Base-by-base conservation (phyloP, 2,113 vertebrate species). In the Alectura lathami region DNA sequence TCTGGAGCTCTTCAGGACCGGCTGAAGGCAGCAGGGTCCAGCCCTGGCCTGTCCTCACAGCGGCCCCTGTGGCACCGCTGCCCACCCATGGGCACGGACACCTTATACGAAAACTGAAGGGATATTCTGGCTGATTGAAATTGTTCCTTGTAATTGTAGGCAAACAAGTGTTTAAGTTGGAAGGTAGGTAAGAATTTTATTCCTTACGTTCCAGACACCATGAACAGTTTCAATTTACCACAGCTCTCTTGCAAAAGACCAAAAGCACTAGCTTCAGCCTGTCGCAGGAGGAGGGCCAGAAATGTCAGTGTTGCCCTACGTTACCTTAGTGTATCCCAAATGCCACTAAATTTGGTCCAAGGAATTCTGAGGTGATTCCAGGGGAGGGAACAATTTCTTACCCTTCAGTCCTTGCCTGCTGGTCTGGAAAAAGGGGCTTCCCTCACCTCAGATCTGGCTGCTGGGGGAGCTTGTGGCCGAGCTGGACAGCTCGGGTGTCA, bases 101-200 rank as follows among this genome's bases (percentile, higher is more conserved):
- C 8, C 26, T 24, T 0, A 0, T 0, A 14, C 5, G 24, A 21
- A 59, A 22, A 32, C 30, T 7, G 36, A 26, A 45, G 8, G 16
- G 8, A 15, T 64, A 48, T 72, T 53, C 48, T 62, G 26, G 12
- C 21, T 66, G 1, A 0, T 13, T 42, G 34, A 38, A 18, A 60
- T 78, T 50, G 38, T 51, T 43, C 42, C 47, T 43, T 45, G 20
- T 36, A 51, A 30, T 34, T 21, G 7, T 42, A 50, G 14, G 14
- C 5, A 53, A n/a, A 24, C 1, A 60, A 60, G 0, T 23, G 9
- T 59, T 75, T 23, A 45, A 8, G 24, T 63, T 30, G 29, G 22
- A 69, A 69, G 21, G 26, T 24, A 34, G 1, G 0, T 68, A 50
- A 56, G 57, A 24, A 38, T 86, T 68, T 42, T 76, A 7, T 60